Percentiles rank a stretch among this genome's conserved stretches.
These are phyloP conservation scores for Calidris pugnax DNA, from an alignment of 2,113 vertebrate genomes.

Conservation along the genomic window DNA sequence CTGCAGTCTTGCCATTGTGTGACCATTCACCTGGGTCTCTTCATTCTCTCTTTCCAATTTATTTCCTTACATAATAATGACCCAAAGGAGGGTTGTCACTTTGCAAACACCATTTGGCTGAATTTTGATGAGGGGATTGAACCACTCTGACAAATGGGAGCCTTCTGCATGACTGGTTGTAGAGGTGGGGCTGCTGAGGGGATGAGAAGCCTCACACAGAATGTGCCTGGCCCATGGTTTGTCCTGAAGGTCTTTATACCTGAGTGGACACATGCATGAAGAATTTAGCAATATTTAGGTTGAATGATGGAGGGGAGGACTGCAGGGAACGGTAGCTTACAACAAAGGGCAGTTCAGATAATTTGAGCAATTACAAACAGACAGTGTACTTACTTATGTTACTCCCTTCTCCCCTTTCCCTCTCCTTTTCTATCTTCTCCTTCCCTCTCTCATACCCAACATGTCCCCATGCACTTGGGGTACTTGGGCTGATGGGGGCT, in stretches of 20 bases:
- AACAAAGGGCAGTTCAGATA: neutral
- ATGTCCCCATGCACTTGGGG: neutral
- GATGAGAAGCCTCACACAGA: neutral
- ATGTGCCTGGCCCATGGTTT: neutral
- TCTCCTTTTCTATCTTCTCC: neutral
- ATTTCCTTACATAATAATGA: constrained; percentile 57
- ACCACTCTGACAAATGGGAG: constrained; percentile 41
- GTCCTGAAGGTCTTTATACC: constrained; percentile 25
- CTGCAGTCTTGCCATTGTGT: constrained; percentile 13
- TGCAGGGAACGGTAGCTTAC: neutral
- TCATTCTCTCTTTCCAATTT: constrained; percentile 43
- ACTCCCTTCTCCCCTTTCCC: neutral
- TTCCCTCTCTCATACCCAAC: neutral
- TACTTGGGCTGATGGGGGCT: neutral
- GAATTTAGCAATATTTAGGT: neutral
- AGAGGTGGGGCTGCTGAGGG: neutral
- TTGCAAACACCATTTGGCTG: constrained; percentile 53
- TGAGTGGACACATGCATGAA: neutral
- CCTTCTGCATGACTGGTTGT: constrained; percentile 43
- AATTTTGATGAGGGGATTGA: constrained; percentile 59
- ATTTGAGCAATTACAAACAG: neutral
- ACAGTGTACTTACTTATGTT: neutral
- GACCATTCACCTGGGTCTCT: constrained; percentile 3
- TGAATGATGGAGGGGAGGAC: neutral
- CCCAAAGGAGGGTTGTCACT: constrained; percentile 48